Percentiles rank a stretch among this genome's conserved stretches.
These are phyloP conservation scores for Clitarchus hookeri DNA, from an alignment of 2,888 invertebrate genomes.

Conservation along the genomic window DNA sequence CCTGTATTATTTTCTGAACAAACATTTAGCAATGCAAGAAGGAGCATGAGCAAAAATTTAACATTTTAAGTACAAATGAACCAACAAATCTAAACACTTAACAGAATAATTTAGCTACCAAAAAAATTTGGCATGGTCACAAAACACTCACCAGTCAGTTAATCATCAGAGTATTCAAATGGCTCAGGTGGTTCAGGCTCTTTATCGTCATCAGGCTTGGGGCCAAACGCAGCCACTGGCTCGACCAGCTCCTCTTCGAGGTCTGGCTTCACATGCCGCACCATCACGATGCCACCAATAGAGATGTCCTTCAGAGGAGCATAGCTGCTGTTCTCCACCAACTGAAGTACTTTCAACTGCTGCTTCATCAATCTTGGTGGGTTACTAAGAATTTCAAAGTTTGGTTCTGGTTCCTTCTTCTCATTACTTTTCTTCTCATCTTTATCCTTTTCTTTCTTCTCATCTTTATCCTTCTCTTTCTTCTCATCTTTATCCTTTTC, in stretches of 20 bases:
- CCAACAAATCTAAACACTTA: no score
- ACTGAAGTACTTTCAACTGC: constrained; percentile 69
- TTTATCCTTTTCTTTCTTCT: constrained; percentile 77
- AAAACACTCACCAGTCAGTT: constrained; percentile 43
- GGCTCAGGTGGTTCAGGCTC: constrained; percentile 98
- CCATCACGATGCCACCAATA: constrained; percentile 96
- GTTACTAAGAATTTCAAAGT: constrained; percentile 89
- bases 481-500: constrained; percentile 53
- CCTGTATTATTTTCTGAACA: no score
- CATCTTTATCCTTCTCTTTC: constrained; percentile 56
- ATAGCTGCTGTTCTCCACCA: constrained; percentile 82
- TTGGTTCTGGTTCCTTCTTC: constrained; percentile 84
- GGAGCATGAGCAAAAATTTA: no score
- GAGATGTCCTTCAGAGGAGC: constrained; percentile 87
- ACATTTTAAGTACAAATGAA: no score
- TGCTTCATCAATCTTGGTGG: constrained; percentile 94
- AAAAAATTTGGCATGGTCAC: no score
- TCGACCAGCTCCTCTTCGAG: constrained; percentile 86
- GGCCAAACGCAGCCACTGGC: constrained; percentile 86
- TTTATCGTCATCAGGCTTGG: constrained; percentile 90
- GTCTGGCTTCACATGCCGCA: constrained; percentile 80
- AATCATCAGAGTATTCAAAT: constrained; percentile 92
- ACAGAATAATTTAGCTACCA: no score
- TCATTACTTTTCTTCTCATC: constrained; percentile 55
- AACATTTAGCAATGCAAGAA: no score